Base-by-base conservation (phyloP, 2,113 vertebrate species). In the Microcebus ravelobensis region DNA sequence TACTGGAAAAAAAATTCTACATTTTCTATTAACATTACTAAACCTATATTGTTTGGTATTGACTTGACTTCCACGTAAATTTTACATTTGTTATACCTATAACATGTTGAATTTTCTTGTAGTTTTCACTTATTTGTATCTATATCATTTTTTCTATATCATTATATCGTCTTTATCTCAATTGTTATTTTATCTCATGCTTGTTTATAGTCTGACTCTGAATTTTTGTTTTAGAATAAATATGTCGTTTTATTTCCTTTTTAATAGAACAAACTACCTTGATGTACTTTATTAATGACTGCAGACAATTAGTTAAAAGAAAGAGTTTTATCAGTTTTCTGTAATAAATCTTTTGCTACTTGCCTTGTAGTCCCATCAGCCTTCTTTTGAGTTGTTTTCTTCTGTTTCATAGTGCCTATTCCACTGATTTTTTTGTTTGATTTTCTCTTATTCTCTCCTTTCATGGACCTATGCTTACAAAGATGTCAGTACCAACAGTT, bases 31-130 rank as follows among this genome's bases (percentile, higher is more conserved):
- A 70, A 6, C 1, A 6, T 70, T 45, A 25, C 50, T 29, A 9
- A 36, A 9, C 70, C 25, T 76, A 6, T 17, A 29, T 23, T 48
- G 12, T 59, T 71, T 17, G 20, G 48, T 3, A 23, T 3, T 52
- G 13, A 2, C 63, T 79, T 48, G 11, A 18, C 10, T 23, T 79
- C 10, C 23, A 8, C 25, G 27, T 34, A 2, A 81, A 70, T 67
- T 52, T 93, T 29, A 18, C 21, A 6, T n/a, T 8, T 34, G 21
- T 31, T 93, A 1, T 55, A 21, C 18, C 8, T 61, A 21, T 3
- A 42, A 1, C 6, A 1, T 39, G 27, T 31, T 55, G n/a, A 1
- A 1, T 50, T 18, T 31, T 20, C 0, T 36, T 63, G 12, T 4
- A 27, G 9, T 45, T 34, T 70, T 55, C 39, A 39, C 50, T 39